Base-by-base conservation (phyloP, 1,140 invertebrate genomes). In the Panonychus citri region DNA sequence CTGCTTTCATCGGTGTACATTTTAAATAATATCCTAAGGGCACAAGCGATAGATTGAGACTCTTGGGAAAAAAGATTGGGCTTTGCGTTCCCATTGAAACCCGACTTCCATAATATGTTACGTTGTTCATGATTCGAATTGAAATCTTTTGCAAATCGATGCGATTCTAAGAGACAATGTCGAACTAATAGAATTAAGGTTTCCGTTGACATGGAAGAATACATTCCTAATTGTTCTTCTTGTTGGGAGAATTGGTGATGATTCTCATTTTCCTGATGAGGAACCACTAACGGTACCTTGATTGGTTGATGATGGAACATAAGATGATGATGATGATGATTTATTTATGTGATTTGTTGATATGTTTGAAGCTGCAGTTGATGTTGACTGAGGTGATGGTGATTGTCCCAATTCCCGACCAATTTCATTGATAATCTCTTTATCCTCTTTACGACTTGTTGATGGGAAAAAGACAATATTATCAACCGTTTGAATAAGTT, bases 401-500 rank as follows among this genome's bases (percentile, higher is more conserved):
- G 46, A 15, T 19, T 25, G n/a, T 1, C 46, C 48, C 1, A 53
- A 25, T 25, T 55, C 61, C 50, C 68, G 66, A 64, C 71, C 67
- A 53, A 70, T 69, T 17, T 66, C 66, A 0, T 86, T 85, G 57
- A 94, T 71, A 59, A 90, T 87, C 67, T 95, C 87, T 27, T 84
- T 82, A 68, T 97, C 91, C 70, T 97, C 91, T 70, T 94, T 95
- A 52, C 84, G 79, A 25, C 90, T 93, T 1, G 89, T 95, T 0
- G 89, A 84, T 17, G 91, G 90, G 69, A 88, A 97, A 70, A 99
- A 98, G 0, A 99, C 82, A 50, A 98, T 89, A 66, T 94, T 94
- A 66, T 97, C 93, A 53, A 98, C 89, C 1, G 91, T 95, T 66
- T 95, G 89, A 58, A 98, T 97, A n/a, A 99, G 70, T 69, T 99